phyloP scores from a whole-genome alignment of 2,888 invertebrate genomes.

The Branchipolynoe longqiensis region DNA sequence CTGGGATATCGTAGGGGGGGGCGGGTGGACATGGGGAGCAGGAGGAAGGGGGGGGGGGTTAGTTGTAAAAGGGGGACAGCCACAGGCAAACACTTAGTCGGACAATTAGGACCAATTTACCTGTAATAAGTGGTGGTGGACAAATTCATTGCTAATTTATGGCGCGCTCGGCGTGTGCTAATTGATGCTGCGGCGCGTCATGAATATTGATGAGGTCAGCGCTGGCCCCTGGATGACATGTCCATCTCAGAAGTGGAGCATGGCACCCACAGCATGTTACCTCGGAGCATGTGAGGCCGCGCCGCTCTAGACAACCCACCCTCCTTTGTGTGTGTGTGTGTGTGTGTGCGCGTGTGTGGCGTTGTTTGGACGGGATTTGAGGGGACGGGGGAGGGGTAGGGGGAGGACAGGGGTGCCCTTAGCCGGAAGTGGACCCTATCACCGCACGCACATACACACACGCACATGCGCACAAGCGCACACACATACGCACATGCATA shows the following conservation, averaged over 20 bases:
- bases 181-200: conserved; percentile 39
- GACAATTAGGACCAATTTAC: conserved; percentile 42
- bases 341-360: too few relatives aligned
- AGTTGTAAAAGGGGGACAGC: too few relatives aligned
- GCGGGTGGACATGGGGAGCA: background rate
- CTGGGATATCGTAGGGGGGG: too few relatives aligned
- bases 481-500: too few relatives aligned
- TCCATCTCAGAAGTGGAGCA: conserved; percentile 52
- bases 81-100: conserved; percentile 32
- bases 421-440: too few relatives aligned
- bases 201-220: conserved; percentile 50
- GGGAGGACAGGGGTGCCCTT: too few relatives aligned
- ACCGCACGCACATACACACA: too few relatives aligned
- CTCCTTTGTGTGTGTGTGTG: conserved; percentile 14
- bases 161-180: background rate
- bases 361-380: too few relatives aligned
- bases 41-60: background rate
- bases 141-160: conserved; percentile 52
- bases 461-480: too few relatives aligned
- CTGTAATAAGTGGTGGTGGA: conserved; percentile 48
- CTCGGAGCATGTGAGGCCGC: conserved; percentile 12
- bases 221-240: conserved; percentile 54
- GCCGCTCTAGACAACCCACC: background rate
- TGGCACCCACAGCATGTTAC: conserved; percentile 27
- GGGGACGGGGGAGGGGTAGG: too few relatives aligned